A percentile compares a stretch with the other conserved stretches of the same genome.
Conservation (phyloP, 2,113 vertebrate species). For the Sturnus vulgaris region DNA sequence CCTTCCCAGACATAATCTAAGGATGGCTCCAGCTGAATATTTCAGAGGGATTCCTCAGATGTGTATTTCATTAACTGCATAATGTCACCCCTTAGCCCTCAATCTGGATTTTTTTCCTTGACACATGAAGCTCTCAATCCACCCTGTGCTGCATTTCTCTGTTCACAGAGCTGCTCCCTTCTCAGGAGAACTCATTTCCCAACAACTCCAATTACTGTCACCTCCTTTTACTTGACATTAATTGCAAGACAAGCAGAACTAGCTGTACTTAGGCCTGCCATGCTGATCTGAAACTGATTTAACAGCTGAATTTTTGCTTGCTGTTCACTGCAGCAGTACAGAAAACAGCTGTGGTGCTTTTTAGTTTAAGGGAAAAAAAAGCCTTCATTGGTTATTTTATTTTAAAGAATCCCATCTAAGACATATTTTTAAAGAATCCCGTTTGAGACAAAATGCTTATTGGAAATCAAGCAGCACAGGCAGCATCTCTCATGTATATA, state of each 20-base stretch:
- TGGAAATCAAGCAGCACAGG: not conserved
- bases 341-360: not conserved
- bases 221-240: constrained; percentile 18
- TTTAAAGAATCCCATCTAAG: not conserved
- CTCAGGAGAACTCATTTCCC: constrained; percentile 15
- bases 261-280: constrained; percentile 28
- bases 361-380: not conserved
- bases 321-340: not conserved
- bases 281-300: not conserved
- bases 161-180: not conserved
- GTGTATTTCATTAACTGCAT: not conserved
- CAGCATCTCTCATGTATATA: not conserved
- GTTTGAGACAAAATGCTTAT: not conserved
- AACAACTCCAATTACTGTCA: constrained; percentile 47
- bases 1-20: not conserved
- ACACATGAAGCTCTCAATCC: not conserved
- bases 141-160: accelerated
- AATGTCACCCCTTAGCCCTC: not conserved
- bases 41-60: not conserved
- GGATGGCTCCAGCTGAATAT: not conserved
- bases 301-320: not conserved
- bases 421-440: not conserved
- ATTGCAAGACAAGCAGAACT: constrained; percentile 19
- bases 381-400: not conserved
- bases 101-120: not conserved